Base-by-base conservation (phyloP, 2,797 vertebrate genomes). In the Spondyliosoma cantharus region DNA sequence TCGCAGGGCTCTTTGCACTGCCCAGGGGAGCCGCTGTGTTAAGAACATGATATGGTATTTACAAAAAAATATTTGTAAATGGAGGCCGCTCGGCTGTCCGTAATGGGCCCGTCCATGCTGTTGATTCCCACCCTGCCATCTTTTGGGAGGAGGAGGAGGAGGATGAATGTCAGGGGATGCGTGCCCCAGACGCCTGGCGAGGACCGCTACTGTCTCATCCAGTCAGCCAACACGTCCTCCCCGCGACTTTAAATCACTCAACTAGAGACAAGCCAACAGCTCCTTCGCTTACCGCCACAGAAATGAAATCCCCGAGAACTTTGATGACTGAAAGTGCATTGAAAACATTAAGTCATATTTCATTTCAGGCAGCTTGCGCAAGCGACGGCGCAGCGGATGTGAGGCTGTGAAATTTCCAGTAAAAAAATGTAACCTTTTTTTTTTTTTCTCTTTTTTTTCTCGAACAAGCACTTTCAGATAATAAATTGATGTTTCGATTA, bases 61-160 rank as follows among this genome's bases (percentile, higher is more conserved):
- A 95, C 91, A 92, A 94, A 93, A 92, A 93, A 95, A 96, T 95
- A 96, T 96, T 95, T 95, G 94, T 96, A 96, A 96, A 95, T 95
- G 94, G 94, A 93, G 89, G 90, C 84, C 78, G 74, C 83, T 87
- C 42, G 76, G 84, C 87, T 87, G 89, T 86, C 82, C 45, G 71
- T 93, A 84, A 92, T 87, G 91, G 83, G 67, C 50, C 85, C 13
- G 32, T 71, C 74, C 77, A 52, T 81, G 83, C 87, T 89, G 81
- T 76, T 77, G 62, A 74, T 87, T 82, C 78, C 79, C 81, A 70
- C 45, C 74, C 80, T 76, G 80, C 80, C 64, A 56, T 91, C 75
- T 86, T 79, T 83, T 70, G 64, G 58, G 32, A 37, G 32, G 32
- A 37, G 45, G 67, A 81, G 56, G 79, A 73, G 60, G 19, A 48